Evolutionary conservation across 2,888 invertebrate genomes (phyloP).

Genomic region (Catotricha subobsoleta): DNA sequence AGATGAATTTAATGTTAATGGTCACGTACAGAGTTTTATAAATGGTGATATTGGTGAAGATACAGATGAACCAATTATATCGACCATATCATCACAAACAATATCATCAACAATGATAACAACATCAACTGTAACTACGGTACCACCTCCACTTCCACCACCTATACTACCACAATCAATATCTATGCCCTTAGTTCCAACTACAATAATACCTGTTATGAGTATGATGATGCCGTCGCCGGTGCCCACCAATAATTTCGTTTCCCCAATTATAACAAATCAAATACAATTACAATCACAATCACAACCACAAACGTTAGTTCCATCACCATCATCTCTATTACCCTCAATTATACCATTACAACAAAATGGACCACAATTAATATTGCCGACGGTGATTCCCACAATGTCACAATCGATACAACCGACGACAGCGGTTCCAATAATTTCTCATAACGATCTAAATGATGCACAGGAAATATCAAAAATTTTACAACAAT

Average conservation of each 20-base stretch:
- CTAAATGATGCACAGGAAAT: conserved; percentile 19
- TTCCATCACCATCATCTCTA: neutral
- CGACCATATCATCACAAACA: conserved; percentile 2
- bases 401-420: neutral
- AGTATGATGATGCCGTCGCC: neutral
- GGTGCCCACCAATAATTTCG: neutral
- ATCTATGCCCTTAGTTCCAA: neutral
- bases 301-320: neutral
- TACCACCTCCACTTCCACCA: neutral
- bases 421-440: neutral
- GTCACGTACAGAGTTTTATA: conserved; percentile 26
- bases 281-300: neutral
- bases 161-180: neutral
- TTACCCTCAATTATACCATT: neutral
- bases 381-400: neutral
- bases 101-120: conserved; percentile 13
- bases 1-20: conserved; percentile 25
- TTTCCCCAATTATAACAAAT: neutral
- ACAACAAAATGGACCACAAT: conserved; percentile 1
- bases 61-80: conserved; percentile 13
- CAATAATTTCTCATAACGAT: neutral
- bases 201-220: no score
- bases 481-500: conserved; percentile 29
- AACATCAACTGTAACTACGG: conserved; percentile 10
- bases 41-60: conserved; percentile 26